These are phyloP conservation scores for Limulus polyphemus DNA, from an alignment of 2,888 invertebrate genomes.

Conservation along the genomic window DNA sequence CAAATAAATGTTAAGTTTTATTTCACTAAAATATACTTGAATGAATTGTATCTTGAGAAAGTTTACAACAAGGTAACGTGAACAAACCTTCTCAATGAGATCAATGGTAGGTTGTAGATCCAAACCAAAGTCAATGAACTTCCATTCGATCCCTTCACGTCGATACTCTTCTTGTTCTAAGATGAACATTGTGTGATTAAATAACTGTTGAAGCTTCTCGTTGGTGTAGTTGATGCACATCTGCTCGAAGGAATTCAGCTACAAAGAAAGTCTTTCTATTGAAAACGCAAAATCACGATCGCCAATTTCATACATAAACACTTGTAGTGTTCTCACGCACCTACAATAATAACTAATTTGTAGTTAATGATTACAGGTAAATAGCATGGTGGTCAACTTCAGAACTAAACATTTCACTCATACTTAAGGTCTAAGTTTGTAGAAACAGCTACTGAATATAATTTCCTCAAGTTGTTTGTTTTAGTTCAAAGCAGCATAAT, in stretches of 20 bases:
- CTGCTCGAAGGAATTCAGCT: constrained; percentile 95
- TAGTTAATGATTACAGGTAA: too few species aligned
- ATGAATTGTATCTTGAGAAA: neutral
- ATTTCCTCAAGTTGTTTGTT: too few species aligned
- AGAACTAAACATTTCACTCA: too few species aligned
- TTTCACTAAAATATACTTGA: neutral
- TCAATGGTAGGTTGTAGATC: constrained; percentile 99
- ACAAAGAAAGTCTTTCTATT: constrained; percentile 32
- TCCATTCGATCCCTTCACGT: constrained; percentile 99
- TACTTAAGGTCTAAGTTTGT: too few species aligned
- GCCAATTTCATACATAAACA: too few species aligned
- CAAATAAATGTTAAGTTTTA: neutral
- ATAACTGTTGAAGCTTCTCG: constrained; percentile 97
- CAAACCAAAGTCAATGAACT: constrained; percentile 98
- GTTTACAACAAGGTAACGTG: neutral
- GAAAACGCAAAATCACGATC: too few species aligned
- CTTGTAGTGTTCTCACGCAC: too few species aligned
- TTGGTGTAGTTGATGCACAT: constrained; percentile 99
- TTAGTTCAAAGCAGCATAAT: too few species aligned
- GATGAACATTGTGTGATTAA: constrained; percentile 99
- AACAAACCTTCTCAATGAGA: constrained; percentile 73
- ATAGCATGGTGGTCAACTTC: too few species aligned
- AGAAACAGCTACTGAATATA: too few species aligned
- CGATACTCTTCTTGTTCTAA: constrained; percentile 99
- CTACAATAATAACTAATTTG: too few species aligned